phyloP scores from a whole-genome alignment of 2,888 invertebrate species.

The Yponomeuta cagnagella region DNA sequence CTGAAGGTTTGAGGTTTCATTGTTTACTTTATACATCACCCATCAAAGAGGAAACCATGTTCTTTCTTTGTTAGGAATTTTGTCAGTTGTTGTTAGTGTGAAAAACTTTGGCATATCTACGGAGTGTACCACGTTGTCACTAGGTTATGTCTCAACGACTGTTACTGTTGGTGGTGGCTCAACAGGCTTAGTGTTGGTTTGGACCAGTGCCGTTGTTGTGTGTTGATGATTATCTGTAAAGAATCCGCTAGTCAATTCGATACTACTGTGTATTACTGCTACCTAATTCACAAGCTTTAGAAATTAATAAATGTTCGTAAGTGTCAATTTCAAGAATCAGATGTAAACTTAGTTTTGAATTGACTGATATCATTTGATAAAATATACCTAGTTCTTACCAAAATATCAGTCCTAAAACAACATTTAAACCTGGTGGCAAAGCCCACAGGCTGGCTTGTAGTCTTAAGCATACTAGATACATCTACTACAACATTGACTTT shows the following conservation, averaged over 20 bases:
- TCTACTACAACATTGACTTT: constrained; percentile 26
- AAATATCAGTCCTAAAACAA: background rate
- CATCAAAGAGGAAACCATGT: background rate
- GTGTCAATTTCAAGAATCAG: no score
- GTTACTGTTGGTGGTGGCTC: constrained; percentile 30
- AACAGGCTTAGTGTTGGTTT: constrained; percentile 41
- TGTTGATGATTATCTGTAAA: constrained; percentile 58
- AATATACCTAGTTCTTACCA: no score
- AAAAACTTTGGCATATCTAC: constrained; percentile 25
- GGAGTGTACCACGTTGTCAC: constrained; percentile 59
- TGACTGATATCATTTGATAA: no score
- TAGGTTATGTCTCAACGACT: constrained; percentile 39
- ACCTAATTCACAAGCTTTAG: constrained; percentile 3
- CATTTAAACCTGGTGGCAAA: background rate
- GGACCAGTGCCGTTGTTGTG: constrained; percentile 41
- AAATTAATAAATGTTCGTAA: background rate
- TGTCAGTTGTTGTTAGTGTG: constrained; percentile 29
- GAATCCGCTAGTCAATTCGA: constrained; percentile 24
- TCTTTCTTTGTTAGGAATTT: background rate
- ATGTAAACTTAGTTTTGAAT: no score
- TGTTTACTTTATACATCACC: background rate
- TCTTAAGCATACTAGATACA: constrained; percentile 9
- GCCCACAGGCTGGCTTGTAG: background rate
- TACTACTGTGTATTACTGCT: constrained; percentile 12
- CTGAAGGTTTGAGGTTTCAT: background rate